Evolutionary conservation across 2,113 vertebrate species (phyloP), one percentile per base, ranked within the genome.

Genomic region (Pygoscelis adeliae): DNA sequence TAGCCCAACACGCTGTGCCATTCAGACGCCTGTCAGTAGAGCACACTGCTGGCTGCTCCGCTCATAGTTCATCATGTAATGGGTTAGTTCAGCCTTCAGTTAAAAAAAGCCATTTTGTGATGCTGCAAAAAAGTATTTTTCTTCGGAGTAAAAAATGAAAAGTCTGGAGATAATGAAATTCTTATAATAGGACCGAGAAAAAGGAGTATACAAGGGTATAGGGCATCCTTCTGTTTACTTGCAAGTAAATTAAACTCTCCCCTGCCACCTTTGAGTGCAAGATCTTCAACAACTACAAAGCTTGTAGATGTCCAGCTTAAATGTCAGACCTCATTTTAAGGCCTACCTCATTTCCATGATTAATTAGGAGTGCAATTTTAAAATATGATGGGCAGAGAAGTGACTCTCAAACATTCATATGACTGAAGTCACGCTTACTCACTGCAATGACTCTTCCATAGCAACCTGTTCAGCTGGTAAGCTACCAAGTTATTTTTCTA

Each of bases 401-500:
- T 25, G 49, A 70, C 44, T 78, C 71, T 88, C 46, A 74, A n/a
- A 59, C 27, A 53, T 27, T 53, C 50, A 50, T 9, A 27, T 10
- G 62, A 59, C 46, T 71, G 78, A 71, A 67, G 30, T 25, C 52
- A 50, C 21, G 18, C 70, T 89, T 74, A 80, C 27, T 82, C 44
- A 58, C 23, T 42, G 49, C 42, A 32, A 38, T 50, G 62, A 91
- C 56, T 81, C 63, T 84, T 66, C 50, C 27, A 6, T 71, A 83
- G 71, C 73, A 88, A 88, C 50, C 50, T 47, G 30, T 63, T 78
- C 65, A 90, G 58, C 53, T 65, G 71, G 49, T n/a, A 63, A 59
- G n/a, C 73, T 53, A 83, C 56, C 76, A 80, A 65, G 30, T 74
- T 65, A 66, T 91, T 93, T 76, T 74, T 79, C 59, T 83, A 70